A percentile compares a stretch with the other conserved stretches of the same genome.
Conservation (phyloP, 2,888 invertebrate genomes). For the Crepidodera aurea region DNA sequence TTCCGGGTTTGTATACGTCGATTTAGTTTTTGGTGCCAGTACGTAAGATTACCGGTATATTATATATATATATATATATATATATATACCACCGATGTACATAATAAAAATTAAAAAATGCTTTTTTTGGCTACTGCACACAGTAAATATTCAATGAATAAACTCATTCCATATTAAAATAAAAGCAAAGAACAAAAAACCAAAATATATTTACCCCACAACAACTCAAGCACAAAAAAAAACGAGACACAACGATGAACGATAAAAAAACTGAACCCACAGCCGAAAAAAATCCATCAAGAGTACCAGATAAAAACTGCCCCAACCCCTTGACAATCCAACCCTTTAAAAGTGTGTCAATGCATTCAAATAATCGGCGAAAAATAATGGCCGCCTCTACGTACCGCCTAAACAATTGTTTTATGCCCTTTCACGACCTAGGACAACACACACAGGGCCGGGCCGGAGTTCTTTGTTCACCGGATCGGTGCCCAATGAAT, state of each 20-base stretch:
- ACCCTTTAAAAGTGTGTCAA: constrained; percentile 38
- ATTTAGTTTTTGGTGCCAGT: too few relatives aligned
- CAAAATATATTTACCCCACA: constrained; percentile 29
- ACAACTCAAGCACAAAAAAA: constrained; percentile 25
- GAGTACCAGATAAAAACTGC: constrained; percentile 24
- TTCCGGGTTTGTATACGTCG: too few relatives aligned
- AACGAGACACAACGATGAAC: constrained; percentile 3
- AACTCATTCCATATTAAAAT: background rate
- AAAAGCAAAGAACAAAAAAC: background rate
- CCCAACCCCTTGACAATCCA: constrained; percentile 33
- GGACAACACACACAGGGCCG: constrained; percentile 48
- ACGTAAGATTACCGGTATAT: too few relatives aligned
- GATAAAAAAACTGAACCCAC: constrained; percentile 21
- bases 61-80: too few relatives aligned
- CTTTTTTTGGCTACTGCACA: too few relatives aligned
- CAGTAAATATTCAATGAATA: too few relatives aligned
- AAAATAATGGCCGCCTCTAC: constrained; percentile 48
- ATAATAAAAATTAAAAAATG: too few relatives aligned
- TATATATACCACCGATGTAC: too few relatives aligned
- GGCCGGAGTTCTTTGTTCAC: constrained; percentile 50
- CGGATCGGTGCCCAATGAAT: constrained; percentile 50
- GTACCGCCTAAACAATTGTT: constrained; percentile 55
- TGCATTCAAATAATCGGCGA: constrained; percentile 19
- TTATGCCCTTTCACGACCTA: constrained; percentile 49
- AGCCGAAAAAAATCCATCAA: constrained; percentile 26